A percentile compares a stretch with the other conserved stretches of the same genome.
phyloP scores from a whole-genome alignment of 1,140 invertebrate species.

The Cataglyphis hispanica region DNA sequence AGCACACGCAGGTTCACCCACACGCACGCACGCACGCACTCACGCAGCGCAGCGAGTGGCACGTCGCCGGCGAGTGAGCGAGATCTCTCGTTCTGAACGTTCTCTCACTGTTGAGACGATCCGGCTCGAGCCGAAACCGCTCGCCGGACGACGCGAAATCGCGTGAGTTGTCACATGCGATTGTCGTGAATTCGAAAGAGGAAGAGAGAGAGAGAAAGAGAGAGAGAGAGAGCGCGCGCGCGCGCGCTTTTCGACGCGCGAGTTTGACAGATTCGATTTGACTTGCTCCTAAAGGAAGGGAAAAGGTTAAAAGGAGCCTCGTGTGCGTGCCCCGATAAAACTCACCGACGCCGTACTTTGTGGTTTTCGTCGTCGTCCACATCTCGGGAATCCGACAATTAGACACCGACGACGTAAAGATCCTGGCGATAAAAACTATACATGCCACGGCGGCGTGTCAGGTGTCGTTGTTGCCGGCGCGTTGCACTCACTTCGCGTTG shows the following conservation, averaged over 20 bases:
- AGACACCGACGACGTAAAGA: conserved; percentile 41
- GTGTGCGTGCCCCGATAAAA: conserved; percentile 56
- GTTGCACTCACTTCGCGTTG: conserved; percentile 46
- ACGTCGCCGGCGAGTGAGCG: conserved; percentile 17
- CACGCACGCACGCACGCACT: conserved; percentile 31
- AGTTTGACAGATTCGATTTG: conserved; percentile 64
- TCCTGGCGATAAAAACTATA: conserved; percentile 33
- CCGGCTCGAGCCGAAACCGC: background rate
- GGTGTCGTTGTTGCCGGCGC: background rate
- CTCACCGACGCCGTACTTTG: conserved; percentile 90
- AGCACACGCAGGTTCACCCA: conserved; percentile 65
- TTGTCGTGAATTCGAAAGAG: too few species aligned
- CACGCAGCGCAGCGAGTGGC: background rate
- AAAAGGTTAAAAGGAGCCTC: background rate
- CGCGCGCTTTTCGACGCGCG: background rate
- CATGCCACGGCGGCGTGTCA: conserved; percentile 62
- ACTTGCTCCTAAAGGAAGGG: too few species aligned
- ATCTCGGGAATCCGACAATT: conserved; percentile 79
- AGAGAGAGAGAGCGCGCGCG: background rate
- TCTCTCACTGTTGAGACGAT: background rate
- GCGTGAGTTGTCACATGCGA: background rate
- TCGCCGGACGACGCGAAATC: background rate
- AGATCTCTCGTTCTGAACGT: conserved; percentile 21
- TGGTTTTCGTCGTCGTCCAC: conserved; percentile 89
- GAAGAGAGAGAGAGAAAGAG: too few species aligned